Evolutionary conservation across 2,797 vertebrate genomes (phyloP), one percentile per base, ranked within the genome.

Genomic region (Mareca penelope): DNA sequence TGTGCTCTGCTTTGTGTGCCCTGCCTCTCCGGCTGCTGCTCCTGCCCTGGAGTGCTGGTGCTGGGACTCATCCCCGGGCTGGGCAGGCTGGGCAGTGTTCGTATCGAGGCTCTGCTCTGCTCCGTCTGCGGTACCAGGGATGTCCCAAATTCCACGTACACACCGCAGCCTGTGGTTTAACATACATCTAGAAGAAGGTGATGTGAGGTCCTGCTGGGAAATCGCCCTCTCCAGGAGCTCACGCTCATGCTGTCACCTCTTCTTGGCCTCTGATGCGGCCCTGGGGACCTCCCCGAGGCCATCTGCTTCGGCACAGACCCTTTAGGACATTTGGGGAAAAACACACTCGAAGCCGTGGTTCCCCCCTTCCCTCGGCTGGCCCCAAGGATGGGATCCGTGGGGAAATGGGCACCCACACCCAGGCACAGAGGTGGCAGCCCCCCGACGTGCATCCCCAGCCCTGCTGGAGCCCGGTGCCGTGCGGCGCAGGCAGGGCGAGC

Each of bases 121-220:
- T 24, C 50, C 55, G 24, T 46, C 68, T 85, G 46, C n/a, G 79
- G 37, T 35, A 64, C 35, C 5, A 1, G 65, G 44, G 57, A 10
- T 76, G 65, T 76, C 39, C 80, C 48, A 65, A 4, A 15, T 85
- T 80, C 31, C 35, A 31, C 22, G 53, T 44, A 6, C 1, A 2
- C 4, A 0, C 6, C 37, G n/a, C 69, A 83, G 57, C 6, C 39
- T 44, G 15, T 23, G 23, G 4, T 2, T 28, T n/a, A 28, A 63
- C 10, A 4, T 23, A 0, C 4, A 12, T 64, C 72, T 82, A 40
- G 37, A 77, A 44, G 63, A 55, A 55, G 40, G 52, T 0, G 2
- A 65, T 9, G 1, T 9, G 39, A 37, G 55, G 53, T 61, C 15
- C 61, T 85, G 52, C 60, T 0, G 4, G 23, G 59, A 23, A 14